Evolutionary conservation across 30 jellyfish, hydroid and myxozoan species (phyloP).

Genomic region (Aurelia sp.): DNA sequence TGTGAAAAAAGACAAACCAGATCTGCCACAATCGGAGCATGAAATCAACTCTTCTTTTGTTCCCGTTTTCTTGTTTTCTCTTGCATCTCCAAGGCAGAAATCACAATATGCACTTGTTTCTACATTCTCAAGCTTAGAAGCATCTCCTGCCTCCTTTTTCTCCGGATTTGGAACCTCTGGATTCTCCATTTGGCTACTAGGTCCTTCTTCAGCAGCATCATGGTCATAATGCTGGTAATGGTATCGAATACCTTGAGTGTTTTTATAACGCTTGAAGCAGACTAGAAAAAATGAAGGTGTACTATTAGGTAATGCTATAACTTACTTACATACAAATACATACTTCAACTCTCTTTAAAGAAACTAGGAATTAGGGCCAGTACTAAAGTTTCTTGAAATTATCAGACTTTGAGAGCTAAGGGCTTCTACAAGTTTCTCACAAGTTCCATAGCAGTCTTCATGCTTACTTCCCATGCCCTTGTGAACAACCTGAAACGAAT

Average conservation of each 20-base stretch:
- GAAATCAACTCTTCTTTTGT: conserved; percentile 84
- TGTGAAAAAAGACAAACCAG: conserved; percentile 60
- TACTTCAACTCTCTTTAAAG: no score
- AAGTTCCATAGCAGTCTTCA: no score
- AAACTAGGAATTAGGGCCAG: no score
- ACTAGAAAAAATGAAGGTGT: conserved; percentile 32
- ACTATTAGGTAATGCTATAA: no score
- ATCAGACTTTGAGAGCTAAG: no score
- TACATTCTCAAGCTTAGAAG: conserved; percentile 66
- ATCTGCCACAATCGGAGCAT: conserved; percentile 97
- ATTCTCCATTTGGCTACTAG: conserved; percentile 38
- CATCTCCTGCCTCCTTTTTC: conserved; percentile 60
- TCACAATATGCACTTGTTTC: conserved; percentile 93
- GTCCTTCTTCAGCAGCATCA: conserved; percentile 80
- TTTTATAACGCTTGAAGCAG: conserved; percentile 91
- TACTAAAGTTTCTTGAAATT: no score
- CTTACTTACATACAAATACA: no score
- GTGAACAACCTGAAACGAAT: no score
- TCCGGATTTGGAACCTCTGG: conserved; percentile 44
- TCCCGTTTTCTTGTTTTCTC: conserved; percentile 88
- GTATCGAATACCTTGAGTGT: conserved; percentile 94
- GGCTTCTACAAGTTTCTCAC: no score
- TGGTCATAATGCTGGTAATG: conserved; percentile 96
- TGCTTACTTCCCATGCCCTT: no score
- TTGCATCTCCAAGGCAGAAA: conserved; percentile 93